Conservation (phyloP, 2,888 invertebrate genomes). For the Drosophila mettleri region DNA sequence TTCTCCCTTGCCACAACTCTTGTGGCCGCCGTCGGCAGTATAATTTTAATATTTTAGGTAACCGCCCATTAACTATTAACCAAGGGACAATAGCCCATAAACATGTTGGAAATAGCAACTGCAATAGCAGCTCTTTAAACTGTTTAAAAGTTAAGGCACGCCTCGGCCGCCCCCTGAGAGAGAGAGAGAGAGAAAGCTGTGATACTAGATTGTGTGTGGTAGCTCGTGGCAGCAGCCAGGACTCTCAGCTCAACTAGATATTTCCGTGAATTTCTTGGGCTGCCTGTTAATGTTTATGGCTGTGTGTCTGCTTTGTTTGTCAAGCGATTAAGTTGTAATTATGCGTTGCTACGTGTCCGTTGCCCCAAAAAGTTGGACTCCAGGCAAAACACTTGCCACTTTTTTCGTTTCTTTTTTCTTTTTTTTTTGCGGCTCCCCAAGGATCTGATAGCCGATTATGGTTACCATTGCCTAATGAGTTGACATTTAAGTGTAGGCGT, state of each 20-base stretch:
- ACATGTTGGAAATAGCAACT: slow-evolving; percentile 9
- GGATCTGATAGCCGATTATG: slow-evolving; percentile 64
- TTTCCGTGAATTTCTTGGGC: slow-evolving; percentile 12
- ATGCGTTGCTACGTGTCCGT: slow-evolving; percentile 73
- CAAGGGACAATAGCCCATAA: slow-evolving; percentile 58
- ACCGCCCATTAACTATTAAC: slow-evolving; percentile 72
- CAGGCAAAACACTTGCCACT: slow-evolving; percentile 1
- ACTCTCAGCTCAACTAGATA: neutral
- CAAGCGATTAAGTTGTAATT: slow-evolving; percentile 78
- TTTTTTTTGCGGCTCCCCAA: slow-evolving; percentile 33
- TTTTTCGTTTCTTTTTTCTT: neutral
- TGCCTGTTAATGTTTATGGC: slow-evolving; percentile 58
- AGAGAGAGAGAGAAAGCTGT: too few relatives aligned
- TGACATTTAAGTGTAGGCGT: slow-evolving; percentile 59
- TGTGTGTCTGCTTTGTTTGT: slow-evolving; percentile 72
- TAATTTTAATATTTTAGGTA: slow-evolving; percentile 39
- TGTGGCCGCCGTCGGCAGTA: slow-evolving; percentile 4
- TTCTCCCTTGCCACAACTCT: neutral
- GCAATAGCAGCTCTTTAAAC: slow-evolving; percentile 42
- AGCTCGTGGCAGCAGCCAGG: neutral
- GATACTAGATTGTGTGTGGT: slow-evolving; percentile 32
- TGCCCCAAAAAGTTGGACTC: slow-evolving; percentile 16
- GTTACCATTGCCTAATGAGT: slow-evolving; percentile 69
- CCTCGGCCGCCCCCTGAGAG: slow-evolving; percentile 3
- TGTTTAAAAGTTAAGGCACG: slow-evolving; percentile 60